Percentiles rank a stretch among this genome's conserved stretches.
Evolutionary conservation across 2,888 invertebrate genomes (phyloP).

Genomic region (Plemyria rubiginata): DNA sequence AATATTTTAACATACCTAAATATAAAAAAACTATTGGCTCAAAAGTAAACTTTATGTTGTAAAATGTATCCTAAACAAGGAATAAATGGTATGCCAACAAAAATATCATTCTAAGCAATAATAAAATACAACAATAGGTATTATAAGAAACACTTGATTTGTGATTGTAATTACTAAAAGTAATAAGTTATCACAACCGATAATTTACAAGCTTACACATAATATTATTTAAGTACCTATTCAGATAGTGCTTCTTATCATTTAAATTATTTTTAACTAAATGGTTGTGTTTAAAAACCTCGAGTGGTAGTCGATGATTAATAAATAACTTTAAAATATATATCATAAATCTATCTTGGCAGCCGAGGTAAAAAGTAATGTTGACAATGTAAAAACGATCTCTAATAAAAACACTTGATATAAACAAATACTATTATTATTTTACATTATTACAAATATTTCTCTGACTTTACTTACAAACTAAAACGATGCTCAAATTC

Average conservation of each 20-base stretch:
- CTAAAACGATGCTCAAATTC: not conserved
- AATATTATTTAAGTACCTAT: slow-evolving; percentile 38
- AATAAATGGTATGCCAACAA: slow-evolving; percentile 70
- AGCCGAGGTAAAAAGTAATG: not conserved
- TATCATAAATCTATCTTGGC: not conserved
- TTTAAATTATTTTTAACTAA: slow-evolving; percentile 17
- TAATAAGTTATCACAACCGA: slow-evolving; percentile 43
- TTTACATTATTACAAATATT: not conserved
- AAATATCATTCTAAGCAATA: slow-evolving; percentile 78
- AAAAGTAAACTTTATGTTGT: slow-evolving; percentile 63
- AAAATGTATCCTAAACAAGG: slow-evolving; percentile 63
- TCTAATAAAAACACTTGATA: not conserved
- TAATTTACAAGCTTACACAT: slow-evolving; percentile 31
- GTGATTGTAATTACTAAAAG: slow-evolving; percentile 45
- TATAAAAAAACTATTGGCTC: slow-evolving; percentile 57
- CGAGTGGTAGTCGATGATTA: not conserved
- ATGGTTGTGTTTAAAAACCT: slow-evolving; percentile 29
- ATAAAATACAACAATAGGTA: slow-evolving; percentile 60
- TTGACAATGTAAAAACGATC: not conserved
- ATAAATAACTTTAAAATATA: not conserved
- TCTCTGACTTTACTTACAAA: not conserved
- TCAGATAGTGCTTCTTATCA: slow-evolving; percentile 51
- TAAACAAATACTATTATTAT: not conserved
- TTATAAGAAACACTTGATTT: slow-evolving; percentile 48
- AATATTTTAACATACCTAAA: not conserved